These are phyloP conservation scores for Zhengitettix transpicula DNA, from an alignment of 2,888 invertebrate genomes.

Conservation along the genomic window DNA sequence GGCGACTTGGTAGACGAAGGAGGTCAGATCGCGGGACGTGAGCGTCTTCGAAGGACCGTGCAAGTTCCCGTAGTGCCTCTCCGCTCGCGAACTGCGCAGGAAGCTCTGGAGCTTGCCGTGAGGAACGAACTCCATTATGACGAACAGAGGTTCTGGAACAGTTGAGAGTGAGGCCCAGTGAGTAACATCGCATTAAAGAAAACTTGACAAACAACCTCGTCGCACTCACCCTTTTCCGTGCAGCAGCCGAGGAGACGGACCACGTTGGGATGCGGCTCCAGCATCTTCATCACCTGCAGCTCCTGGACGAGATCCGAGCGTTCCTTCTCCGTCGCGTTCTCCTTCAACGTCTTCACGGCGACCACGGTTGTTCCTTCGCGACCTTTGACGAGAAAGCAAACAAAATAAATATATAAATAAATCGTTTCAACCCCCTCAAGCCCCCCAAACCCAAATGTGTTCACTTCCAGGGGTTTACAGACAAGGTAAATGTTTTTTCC, in stretches of 20 bases:
- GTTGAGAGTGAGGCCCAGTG: no score
- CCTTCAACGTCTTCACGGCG: slow-evolving; percentile 88
- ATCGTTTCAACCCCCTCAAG: no score
- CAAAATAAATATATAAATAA: no score
- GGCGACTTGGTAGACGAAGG: slow-evolving; percentile 82
- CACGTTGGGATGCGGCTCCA: slow-evolving; percentile 81
- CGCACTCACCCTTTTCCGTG: slow-evolving; percentile 49
- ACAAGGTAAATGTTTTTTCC: no score
- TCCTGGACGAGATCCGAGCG: slow-evolving; percentile 75
- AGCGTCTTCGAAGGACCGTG: slow-evolving; percentile 59
- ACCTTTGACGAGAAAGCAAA: slow-evolving; percentile 32
- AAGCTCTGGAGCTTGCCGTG: slow-evolving; percentile 81
- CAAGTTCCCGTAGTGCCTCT: slow-evolving; percentile 63
- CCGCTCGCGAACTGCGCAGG: slow-evolving; percentile 68
- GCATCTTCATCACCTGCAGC: slow-evolving; percentile 76
- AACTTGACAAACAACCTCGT: no score
- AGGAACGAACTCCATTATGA: slow-evolving; percentile 82
- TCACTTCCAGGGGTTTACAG: no score
- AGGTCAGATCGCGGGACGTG: slow-evolving; percentile 72
- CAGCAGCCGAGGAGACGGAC: slow-evolving; percentile 78
- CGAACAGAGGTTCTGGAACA: slow-evolving; percentile 69
- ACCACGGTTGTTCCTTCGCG: slow-evolving; percentile 62
- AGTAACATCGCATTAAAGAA: no score
- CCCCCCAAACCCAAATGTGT: no score
- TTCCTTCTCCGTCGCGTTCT: slow-evolving; percentile 77